These are phyloP conservation scores for Aselliscus stoliczkanus DNA, from an alignment of 2,797 vertebrate species.

Conservation along the genomic window DNA sequence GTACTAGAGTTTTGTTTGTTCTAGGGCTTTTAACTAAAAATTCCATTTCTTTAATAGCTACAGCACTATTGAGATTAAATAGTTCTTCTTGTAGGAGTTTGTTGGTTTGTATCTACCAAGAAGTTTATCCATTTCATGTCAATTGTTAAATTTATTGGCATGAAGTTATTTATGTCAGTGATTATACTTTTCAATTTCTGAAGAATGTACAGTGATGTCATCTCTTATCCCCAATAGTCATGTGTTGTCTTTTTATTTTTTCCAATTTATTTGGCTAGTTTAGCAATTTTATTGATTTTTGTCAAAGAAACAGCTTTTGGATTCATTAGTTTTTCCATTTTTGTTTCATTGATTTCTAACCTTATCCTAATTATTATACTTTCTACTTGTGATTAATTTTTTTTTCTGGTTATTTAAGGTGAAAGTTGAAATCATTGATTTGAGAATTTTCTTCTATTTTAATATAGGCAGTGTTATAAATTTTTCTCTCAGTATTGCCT, in stretches of 20 bases:
- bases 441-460: background rate
- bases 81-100: background rate
- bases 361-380: background rate
- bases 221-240: background rate
- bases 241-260: background rate
- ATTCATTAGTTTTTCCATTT: background rate
- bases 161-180: background rate
- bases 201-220: background rate
- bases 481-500: background rate
- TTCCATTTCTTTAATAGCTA: background rate
- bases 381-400: background rate
- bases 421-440: background rate
- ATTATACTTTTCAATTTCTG: background rate
- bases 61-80: background rate
- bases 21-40: background rate
- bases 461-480: background rate
- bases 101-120: background rate
- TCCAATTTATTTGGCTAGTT: background rate
- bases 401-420: background rate
- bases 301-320: background rate
- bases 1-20: background rate
- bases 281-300: background rate
- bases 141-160: background rate
- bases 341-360: background rate
- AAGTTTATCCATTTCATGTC: background rate